phyloP scores from a whole-genome alignment of 1,140 invertebrate genomes.

The Drosophila ambigua region DNA sequence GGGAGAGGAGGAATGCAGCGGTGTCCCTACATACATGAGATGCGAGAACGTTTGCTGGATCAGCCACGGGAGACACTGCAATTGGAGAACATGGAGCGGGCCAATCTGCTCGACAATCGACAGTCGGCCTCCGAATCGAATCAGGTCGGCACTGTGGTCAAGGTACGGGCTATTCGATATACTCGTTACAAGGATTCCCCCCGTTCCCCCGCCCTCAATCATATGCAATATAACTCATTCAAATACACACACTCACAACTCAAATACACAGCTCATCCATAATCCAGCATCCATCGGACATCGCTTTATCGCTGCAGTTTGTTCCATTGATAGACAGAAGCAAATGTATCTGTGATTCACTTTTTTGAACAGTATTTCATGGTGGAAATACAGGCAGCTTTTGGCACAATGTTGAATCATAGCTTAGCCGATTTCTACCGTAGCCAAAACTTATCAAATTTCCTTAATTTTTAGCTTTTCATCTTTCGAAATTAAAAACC shows the following conservation, averaged over 20 bases:
- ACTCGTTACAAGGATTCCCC: constrained; percentile 77
- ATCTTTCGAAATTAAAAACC: too few species aligned
- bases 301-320: background rate
- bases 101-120: constrained; percentile 86
- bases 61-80: constrained; percentile 85
- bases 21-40: constrained; percentile 95
- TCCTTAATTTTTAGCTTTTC: too few species aligned
- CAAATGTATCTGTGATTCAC: too few species aligned
- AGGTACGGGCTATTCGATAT: constrained; percentile 86
- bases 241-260: constrained; percentile 7
- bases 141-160: constrained; percentile 93
- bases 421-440: too few species aligned
- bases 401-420: too few species aligned
- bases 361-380: too few species aligned
- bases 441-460: too few species aligned
- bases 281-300: background rate
- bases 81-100: constrained; percentile 84
- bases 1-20: constrained; percentile 88
- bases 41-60: constrained; percentile 93
- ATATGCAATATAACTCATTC: constrained; percentile 45
- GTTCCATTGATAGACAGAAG: too few species aligned
- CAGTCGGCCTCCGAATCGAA: constrained; percentile 86
- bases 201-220: constrained; percentile 1
- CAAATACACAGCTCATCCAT: constrained; percentile 19
- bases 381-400: too few species aligned